Base-by-base conservation (phyloP, 2,113 vertebrate genomes). In the Lanius ludovicianus region DNA sequence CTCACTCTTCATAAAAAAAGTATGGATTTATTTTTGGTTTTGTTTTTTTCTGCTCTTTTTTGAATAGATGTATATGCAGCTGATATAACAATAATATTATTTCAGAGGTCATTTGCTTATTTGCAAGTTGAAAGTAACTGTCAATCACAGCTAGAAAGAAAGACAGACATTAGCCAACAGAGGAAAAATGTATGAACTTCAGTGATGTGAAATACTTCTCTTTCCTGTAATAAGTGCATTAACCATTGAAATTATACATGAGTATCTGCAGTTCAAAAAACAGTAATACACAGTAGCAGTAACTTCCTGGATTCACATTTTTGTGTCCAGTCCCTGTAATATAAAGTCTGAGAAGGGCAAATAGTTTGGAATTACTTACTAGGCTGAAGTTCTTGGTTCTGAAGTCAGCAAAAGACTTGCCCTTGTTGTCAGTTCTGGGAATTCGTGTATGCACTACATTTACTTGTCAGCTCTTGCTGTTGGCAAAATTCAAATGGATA, bases 401-500 rank as follows among this genome's bases (percentile, higher is more conserved):
- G 30, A 82, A 89, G 70, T 92, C 84, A 92, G 74, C 69, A 85
- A 87, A 94, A 94, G 46, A 60, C 79, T 79, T 62, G 21, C 37
- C 53, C 50, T 79, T 89, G 59, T 74, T 94, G 78, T 87, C 91
- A 90, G 88, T 73, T 90, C 46, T 74, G 63, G 46, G 57, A 90
- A 91, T 73, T 85, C 0, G 0, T 70, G 23, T 49, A 67, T 2
- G 4, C 0, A 0, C 28, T 68, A 57, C 65, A 53, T 89, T 94
- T 87, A 73, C 57, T 87, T 9, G 3, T 94, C 81, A 91, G 49
- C 69, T 57, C 42, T 87, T 80, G 89, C 93, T 94, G 41, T 33
- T 91, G 89, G 93, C 84, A 96, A 95, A 94, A 89, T 76, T 84
- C 64, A 95, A 68, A 75, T 55, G 31, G 73, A 89, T 86, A 75